Evolutionary conservation across 2,113 vertebrate species (phyloP).

Genomic region (zebrafish (Danio rerio)): GRCz12tu NC_133181.1:35923001-35923500

Average conservation of each 20-base stretch:
- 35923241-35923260: background rate
- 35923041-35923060: too few species aligned
- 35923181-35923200: too few species aligned
- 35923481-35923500: constrained; percentile 46
- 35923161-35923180: too few species aligned
- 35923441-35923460: background rate
- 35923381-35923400: constrained; percentile 35
- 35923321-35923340: background rate
- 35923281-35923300: background rate
- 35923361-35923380: constrained; percentile 10
- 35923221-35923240: background rate
- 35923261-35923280: background rate
- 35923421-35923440: background rate
- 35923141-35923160: too few species aligned
- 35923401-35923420: constrained; percentile 37
- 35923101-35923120: too few species aligned
- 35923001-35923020: too few species aligned
- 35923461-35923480: constrained; percentile 49
- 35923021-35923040: too few species aligned
- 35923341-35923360: background rate
- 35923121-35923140: too few species aligned
- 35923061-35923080: too few species aligned
- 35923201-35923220: too few species aligned
- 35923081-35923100: too few species aligned
- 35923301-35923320: constrained; percentile 13